Base-by-base conservation (phyloP, 2,888 invertebrate genomes). In the Xanthorhoe spadicearia region DNA sequence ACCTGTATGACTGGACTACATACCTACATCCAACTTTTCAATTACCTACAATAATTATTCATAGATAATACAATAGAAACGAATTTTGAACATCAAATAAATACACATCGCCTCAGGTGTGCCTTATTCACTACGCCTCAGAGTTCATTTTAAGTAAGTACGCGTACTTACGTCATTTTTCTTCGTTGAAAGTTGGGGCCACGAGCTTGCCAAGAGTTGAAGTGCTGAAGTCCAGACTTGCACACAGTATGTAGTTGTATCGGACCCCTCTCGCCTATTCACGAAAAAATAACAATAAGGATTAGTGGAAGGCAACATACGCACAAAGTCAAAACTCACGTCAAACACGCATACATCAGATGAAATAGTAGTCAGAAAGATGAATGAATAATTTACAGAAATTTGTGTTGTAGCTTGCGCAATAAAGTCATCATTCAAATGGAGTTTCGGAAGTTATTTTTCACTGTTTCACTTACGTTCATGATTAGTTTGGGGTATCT, bases 201-300 rank as follows among this genome's bases (percentile, higher is more conserved):
- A 8, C 89, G 81, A 0, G 89, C 88, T 53, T 85, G 85, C 4
- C 87, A 77, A 8, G 59, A 54, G 15, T 62, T 62, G 15, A 18
- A 62, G 3, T 59, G 23, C 0, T 62, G 13, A 0, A 48, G 35
- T 9, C 66, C 66, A 0, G 17, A 13, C 2, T 46, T 19, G 8
- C 19, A 55, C 1, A 66, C 35, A 2, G 8, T 28, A 8, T 54
- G 80, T 1, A 83, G 71, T 55, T 73, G 72, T n/a, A 78, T 76
- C 10, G 78, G 69, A 0, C 77, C 76, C 0, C 54, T 55, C 7
- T 54, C 66, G 13, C 59, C 72, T 72, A 50, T 46, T 38, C 9
- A 55, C 1, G 13, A 58, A 51, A 23, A 15, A 17, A 43, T 13
- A 43, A 23, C 1, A 23, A 23, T 23, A n/a, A n/a, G n/a, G n/a